Evolutionary conservation across 2,113 vertebrate genomes (phyloP).

Genomic region (Scomber colias): DNA sequence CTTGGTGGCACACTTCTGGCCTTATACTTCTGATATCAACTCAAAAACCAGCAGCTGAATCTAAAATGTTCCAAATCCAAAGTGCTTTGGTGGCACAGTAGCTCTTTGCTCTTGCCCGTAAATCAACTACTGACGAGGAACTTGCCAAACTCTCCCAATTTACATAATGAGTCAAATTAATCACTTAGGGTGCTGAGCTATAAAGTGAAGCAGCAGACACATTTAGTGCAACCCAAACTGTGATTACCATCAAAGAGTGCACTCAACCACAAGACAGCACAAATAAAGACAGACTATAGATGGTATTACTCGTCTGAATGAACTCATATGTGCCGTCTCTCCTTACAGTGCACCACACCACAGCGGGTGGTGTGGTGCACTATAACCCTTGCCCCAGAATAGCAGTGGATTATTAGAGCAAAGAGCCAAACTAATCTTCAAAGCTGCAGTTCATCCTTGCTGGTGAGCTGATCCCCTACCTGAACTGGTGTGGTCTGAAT

Average conservation of each 20-base stretch:
- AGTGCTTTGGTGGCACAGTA: slow-evolving; percentile 47
- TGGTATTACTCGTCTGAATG: slow-evolving; percentile 33
- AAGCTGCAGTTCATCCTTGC: slow-evolving; percentile 73
- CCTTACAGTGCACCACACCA: not conserved
- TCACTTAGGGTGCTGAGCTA: slow-evolving; percentile 46
- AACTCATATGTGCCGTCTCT: slow-evolving; percentile 32
- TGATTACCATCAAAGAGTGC: slow-evolving; percentile 45
- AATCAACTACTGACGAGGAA: slow-evolving; percentile 42
- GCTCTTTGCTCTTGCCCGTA: slow-evolving; percentile 26
- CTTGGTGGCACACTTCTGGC: not conserved
- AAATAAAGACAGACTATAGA: slow-evolving; percentile 43
- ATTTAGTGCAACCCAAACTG: slow-evolving; percentile 40
- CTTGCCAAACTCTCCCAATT: slow-evolving; percentile 53
- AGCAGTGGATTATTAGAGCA: slow-evolving; percentile 77
- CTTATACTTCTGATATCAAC: not conserved
- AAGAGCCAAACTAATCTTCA: slow-evolving; percentile 79
- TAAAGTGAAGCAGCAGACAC: slow-evolving; percentile 55
- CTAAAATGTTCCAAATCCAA: slow-evolving; percentile 18
- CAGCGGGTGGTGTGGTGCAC: slow-evolving; percentile 1
- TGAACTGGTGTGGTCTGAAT: slow-evolving; percentile 61
- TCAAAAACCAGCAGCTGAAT: slow-evolving; percentile 6
- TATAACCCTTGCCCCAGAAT: slow-evolving; percentile 66
- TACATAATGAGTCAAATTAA: slow-evolving; percentile 66
- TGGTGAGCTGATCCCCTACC: slow-evolving; percentile 68
- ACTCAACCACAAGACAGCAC: slow-evolving; percentile 31